These are phyloP conservation scores for Celastrina argiolus DNA, from an alignment of 2,888 invertebrate genomes.

Conservation along the genomic window DNA sequence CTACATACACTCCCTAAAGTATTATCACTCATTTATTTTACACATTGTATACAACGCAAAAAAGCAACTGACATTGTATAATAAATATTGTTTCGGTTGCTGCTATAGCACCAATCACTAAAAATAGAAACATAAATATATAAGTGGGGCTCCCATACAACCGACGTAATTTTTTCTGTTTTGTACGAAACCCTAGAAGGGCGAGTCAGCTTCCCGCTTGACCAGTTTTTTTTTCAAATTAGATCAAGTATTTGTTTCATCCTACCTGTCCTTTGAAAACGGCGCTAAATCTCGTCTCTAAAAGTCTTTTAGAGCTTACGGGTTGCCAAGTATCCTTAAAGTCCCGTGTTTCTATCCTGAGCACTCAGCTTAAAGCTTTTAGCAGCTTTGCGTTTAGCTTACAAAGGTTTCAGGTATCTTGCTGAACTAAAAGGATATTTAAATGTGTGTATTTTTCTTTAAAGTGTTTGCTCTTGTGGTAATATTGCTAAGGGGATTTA, in stretches of 20 bases:
- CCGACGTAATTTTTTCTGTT: no score
- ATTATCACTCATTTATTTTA: no score
- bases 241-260: background rate
- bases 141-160: no score
- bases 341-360: slow-evolving; percentile 8
- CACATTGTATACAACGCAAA: no score
- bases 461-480: background rate
- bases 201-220: no score
- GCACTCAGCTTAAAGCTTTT: slow-evolving; percentile 17
- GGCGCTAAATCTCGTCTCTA: background rate
- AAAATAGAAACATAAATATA: no score
- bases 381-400: slow-evolving; percentile 9
- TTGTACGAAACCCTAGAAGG: no score
- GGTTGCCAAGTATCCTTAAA: slow-evolving; percentile 7
- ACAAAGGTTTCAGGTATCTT: background rate
- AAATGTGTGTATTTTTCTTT: background rate
- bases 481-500: background rate
- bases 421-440: background rate
- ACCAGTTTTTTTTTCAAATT: background rate
- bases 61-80: no score
- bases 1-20: no score
- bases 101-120: no score
- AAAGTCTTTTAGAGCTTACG: slow-evolving; percentile 14
- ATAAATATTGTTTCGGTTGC: no score
- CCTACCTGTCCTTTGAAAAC: background rate